Base-by-base conservation (phyloP, 2,888 invertebrate genomes). In the Argyra leucocephala region DNA sequence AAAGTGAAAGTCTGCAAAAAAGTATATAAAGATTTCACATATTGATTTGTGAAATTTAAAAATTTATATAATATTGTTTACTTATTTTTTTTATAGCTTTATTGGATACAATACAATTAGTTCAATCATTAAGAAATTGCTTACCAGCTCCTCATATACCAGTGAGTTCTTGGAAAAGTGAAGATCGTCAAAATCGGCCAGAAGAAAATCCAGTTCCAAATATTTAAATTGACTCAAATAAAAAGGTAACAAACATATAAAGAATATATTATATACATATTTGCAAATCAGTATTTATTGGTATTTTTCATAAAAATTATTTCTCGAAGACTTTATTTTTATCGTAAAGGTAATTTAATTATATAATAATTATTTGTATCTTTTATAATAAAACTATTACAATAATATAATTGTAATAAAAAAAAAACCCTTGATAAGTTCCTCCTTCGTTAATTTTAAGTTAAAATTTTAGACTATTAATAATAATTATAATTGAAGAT, bases 121-220 rank as follows among this genome's bases (percentile, higher is more conserved):
- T 92, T 66, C 92, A 92, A 77, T 91, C 91, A 12, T 81, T 92
- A 70, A 84, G 92, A 64, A 91, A 90, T 76, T 91, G 90, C 75
- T 80, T 92, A 75, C 92, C 92, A 66, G 91, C 91, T 31, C 91
- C 92, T 7, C 92, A 91, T 76, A 92, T 92, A 75, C 91, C 91
- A 74, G 91, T 92, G 65, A 91, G 90, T 69, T 91, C 91, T 67
- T 92, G 92, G 92, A 92, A 92, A 79, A 92, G 90, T 75, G 91
- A 92, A 78, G 90, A 90, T 75, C 83, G 85, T 73, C 82, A 81
- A 73, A 82, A 82, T 62, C 64, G 64, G 15, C 69, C 68, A 12
- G 68, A 69, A 66, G 66, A 66, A 58, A 62, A 67, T 24, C 21
- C 26, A n/a, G 69, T 69, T 62, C 67, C 67, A 64, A 67, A 65